Percentiles rank a stretch among this genome's conserved stretches.
Conservation (phyloP, 2,113 vertebrate genomes). For the Scomber japonicus region DNA sequence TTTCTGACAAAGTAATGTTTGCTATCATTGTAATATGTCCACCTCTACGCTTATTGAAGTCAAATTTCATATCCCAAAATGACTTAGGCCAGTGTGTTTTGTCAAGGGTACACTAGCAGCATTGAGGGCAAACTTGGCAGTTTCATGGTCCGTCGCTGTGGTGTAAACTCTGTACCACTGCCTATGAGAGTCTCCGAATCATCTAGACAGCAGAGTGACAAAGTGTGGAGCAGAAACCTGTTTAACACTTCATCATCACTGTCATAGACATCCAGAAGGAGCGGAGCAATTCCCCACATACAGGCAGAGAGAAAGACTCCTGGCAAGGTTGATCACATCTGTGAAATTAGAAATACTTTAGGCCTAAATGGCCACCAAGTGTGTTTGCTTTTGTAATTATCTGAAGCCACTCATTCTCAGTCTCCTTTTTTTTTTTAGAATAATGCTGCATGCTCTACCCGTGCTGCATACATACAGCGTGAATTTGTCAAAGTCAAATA, state of each 20-base stretch:
- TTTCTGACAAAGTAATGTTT: conserved; percentile 54
- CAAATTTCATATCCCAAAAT: conserved; percentile 63
- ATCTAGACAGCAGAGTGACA: conserved; percentile 65
- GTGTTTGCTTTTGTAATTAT: conserved; percentile 79
- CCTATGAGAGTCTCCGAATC: conserved; percentile 55
- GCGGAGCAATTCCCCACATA: conserved; percentile 42
- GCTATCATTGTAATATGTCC: conserved; percentile 47
- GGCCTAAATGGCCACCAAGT: conserved; percentile 69
- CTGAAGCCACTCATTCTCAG: conserved; percentile 58
- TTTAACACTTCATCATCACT: conserved; percentile 75
- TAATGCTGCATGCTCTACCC: conserved; percentile 29
- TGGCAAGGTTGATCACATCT: conserved; percentile 79
- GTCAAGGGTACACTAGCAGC: conserved; percentile 68
- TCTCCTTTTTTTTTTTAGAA: conserved; percentile 21
- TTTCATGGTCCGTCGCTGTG: conserved; percentile 68
- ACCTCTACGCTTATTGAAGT: conserved; percentile 44
- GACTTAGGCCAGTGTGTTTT: conserved; percentile 57
- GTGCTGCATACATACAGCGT: conserved; percentile 35
- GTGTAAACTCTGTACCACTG: conserved; percentile 32
- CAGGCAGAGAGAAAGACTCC: conserved; percentile 52
- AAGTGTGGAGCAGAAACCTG: conserved; percentile 67
- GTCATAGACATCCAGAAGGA: conserved; percentile 61
- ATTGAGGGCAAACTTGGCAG: conserved; percentile 70
- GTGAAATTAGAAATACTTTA: conserved; percentile 83
- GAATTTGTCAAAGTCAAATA: conserved; percentile 74